Evolutionary conservation across 2,888 invertebrate genomes (phyloP), one percentile per base, ranked within the genome.

Genomic region (Hirtodrosophila alboralis): DNA sequence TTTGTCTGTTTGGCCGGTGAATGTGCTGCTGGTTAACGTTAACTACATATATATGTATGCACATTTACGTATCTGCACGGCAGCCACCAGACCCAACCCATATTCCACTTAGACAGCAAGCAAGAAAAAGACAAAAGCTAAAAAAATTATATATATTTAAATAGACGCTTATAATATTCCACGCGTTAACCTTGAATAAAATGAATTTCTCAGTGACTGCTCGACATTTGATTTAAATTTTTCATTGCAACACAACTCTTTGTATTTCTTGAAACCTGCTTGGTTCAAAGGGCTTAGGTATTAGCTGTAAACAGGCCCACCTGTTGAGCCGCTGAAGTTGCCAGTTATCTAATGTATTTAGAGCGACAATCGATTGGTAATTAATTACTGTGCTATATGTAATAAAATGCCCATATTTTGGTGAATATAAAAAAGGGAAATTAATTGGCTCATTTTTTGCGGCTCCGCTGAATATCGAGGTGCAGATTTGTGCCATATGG

Each of bases 391-490:
- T 66, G 69, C 67, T 74, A 71, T 64, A 37, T 40, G 52, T 57
- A 84, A 86, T 86, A 86, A 83, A 83, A 83, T 75, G 68, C 53
- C 72, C 86, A 83, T 83, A 83, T 80, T 86, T 64, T 62, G 76
- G 63, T 57, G 74, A 69, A 83, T 81, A 23, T 21, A 30, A 36
- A 18, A 36, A 43, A 59, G 47, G 38, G 48, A 68, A 72, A 75
- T 83, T 83, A 86, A 83, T 81, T 81, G 86, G 84, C 75, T 63
- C 49, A 71, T 58, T 72, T 66, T 71, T 71, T 70, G 61, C 58
- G 67, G 73, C 69, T 53, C 57, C 66, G 81, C 48, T 77, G 84
- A 80, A 75, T 65, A 63, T 72, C 59, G 64, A 72, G 59, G 54
- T 53, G 69, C 61, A 57, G 68, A 70, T 28, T 37, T 54, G 44